A percentile compares a stretch with the other conserved stretches of the same genome.
Conservation (phyloP, 2,113 vertebrate genomes). For the Nothoprocta pentlandii region DNA sequence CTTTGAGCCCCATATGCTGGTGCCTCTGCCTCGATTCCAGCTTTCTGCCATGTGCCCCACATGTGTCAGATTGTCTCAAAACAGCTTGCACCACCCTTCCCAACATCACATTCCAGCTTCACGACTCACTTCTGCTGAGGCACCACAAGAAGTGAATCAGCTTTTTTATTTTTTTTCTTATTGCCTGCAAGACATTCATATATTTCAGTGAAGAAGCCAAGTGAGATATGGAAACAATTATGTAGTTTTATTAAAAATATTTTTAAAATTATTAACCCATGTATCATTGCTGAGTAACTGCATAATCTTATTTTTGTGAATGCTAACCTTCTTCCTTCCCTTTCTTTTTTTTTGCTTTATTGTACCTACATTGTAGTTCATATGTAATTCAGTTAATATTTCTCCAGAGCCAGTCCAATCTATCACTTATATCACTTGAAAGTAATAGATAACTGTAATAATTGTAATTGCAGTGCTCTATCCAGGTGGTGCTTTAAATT, state of each 20-base stretch:
- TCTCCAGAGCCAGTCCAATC: background rate
- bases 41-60: rapidly evolving
- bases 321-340: background rate
- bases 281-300: background rate
- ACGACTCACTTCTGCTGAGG: background rate
- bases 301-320: background rate
- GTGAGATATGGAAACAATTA: constrained; percentile 33
- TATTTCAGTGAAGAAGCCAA: background rate
- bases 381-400: background rate
- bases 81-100: background rate
- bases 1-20: background rate
- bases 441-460: background rate
- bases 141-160: background rate
- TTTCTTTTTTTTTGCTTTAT: background rate
- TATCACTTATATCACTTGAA: background rate
- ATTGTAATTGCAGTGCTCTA: background rate
- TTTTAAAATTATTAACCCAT: background rate
- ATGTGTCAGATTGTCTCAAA: background rate
- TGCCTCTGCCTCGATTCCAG: rapidly evolving
- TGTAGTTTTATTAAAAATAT: background rate
- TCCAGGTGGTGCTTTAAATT: background rate
- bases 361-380: background rate
- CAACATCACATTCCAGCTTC: background rate
- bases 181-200: background rate
- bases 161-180: background rate